A percentile compares a stretch with the other conserved stretches of the same genome.
These are phyloP conservation scores for Myiotriccus ornatus DNA, from an alignment of 2,797 vertebrate genomes.

Conservation along the genomic window DNA sequence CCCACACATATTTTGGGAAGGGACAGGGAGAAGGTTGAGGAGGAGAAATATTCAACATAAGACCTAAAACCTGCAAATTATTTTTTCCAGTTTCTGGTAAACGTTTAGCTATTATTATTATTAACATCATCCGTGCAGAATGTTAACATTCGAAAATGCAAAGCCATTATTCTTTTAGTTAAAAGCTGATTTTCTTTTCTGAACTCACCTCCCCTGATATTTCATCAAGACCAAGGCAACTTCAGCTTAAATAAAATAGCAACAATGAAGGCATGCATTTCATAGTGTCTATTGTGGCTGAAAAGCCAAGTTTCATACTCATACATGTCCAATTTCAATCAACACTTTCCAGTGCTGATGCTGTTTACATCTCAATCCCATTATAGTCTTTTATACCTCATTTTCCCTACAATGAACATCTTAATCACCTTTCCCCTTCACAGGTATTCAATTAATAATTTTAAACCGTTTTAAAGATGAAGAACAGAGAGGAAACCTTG, in stretches of 20 bases:
- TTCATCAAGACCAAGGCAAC: not conserved
- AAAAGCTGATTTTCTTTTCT: conserved; percentile 1
- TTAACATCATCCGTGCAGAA: not conserved
- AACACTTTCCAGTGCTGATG: not conserved
- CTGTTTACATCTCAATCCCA: not conserved
- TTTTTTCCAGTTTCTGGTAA: not conserved
- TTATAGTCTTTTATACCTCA: not conserved
- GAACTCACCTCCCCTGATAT: not conserved
- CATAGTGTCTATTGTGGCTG: not conserved
- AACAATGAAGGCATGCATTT: not conserved
- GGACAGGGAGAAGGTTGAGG: not conserved
- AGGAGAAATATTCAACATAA: not conserved
- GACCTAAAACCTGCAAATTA: accelerated
- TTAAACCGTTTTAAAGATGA: not conserved
- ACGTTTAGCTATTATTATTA: not conserved
- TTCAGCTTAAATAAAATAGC: not conserved
- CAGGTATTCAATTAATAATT: not conserved
- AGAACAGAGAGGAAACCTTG: not conserved
- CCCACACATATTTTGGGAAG: not conserved
- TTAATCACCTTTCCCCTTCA: not conserved
- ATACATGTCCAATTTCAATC: not conserved
- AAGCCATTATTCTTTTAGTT: not conserved
- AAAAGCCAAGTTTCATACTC: not conserved
- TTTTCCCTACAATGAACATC: not conserved
- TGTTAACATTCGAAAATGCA: not conserved